These are phyloP conservation scores for Hylomyscus alleni DNA, from an alignment of 2,797 vertebrate genomes.

Conservation along the genomic window DNA sequence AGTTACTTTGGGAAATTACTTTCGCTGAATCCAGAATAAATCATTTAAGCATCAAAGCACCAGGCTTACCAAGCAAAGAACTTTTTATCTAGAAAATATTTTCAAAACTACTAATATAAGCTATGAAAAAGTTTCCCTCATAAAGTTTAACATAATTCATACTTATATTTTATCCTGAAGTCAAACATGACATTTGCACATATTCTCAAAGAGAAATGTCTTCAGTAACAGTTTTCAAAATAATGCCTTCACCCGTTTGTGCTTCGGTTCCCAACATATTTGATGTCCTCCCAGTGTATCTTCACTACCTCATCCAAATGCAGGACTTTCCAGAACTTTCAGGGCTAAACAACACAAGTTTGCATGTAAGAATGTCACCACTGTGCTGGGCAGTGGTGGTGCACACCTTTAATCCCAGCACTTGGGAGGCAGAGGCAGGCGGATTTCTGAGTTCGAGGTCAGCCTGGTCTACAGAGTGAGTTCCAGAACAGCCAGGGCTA, in stretches of 20 bases:
- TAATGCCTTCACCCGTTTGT: background rate
- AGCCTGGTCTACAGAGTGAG: too few relatives aligned
- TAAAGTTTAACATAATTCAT: conserved; percentile 54
- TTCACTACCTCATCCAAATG: background rate
- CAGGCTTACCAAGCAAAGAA: conserved; percentile 52
- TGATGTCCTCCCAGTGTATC: conserved; percentile 3
- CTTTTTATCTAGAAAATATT: background rate
- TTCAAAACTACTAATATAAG: conserved; percentile 53
- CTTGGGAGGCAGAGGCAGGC: too few relatives aligned
- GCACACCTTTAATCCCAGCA: too few relatives aligned
- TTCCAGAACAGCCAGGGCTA: too few relatives aligned
- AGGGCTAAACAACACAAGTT: conserved; percentile 46
- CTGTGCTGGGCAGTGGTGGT: too few relatives aligned
- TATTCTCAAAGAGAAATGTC: background rate
- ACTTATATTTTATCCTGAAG: background rate
- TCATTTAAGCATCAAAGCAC: conserved; percentile 18
- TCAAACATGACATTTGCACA: conserved; percentile 46
- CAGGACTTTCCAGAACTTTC: conserved; percentile 53
- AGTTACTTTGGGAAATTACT: conserved; percentile 30
- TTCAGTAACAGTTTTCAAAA: conserved; percentile 3
- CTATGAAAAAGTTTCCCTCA: background rate
- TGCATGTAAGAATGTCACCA: conserved; percentile 55
- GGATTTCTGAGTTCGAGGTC: too few relatives aligned
- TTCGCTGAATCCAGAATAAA: conserved; percentile 39
- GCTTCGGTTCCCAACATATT: background rate